These are phyloP conservation scores for Ectropis grisescens DNA, from an alignment of 1,140 invertebrate species.

Conservation along the genomic window DNA sequence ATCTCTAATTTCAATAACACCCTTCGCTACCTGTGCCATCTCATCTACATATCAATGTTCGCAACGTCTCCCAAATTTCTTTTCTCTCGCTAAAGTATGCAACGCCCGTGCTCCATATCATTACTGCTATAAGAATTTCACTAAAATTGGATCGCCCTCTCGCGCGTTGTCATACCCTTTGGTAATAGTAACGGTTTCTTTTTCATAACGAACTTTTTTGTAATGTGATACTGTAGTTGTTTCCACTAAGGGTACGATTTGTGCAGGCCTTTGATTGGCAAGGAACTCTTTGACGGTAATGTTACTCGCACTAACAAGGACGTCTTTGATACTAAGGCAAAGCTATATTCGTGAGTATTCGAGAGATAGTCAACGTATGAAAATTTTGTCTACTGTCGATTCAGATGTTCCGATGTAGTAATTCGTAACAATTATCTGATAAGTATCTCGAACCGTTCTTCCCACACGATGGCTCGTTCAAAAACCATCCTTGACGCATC, in stretches of 20 bases:
- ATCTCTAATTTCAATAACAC: slow-evolving; percentile 66
- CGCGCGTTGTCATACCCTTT: slow-evolving; percentile 51
- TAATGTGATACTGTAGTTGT: slow-evolving; percentile 60
- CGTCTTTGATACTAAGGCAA: slow-evolving; percentile 1
- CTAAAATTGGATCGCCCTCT: slow-evolving; percentile 57
- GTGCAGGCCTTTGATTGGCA: slow-evolving; percentile 33
- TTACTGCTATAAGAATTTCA: slow-evolving; percentile 42
- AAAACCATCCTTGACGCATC: slow-evolving; percentile 46
- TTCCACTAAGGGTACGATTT: slow-evolving; percentile 54
- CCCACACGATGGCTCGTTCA: slow-evolving; percentile 50
- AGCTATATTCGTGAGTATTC: slow-evolving; percentile 3
- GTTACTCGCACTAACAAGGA: slow-evolving; percentile 27
- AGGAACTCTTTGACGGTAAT: slow-evolving; percentile 31
- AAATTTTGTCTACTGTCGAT: slow-evolving; percentile 8
- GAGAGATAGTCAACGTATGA: slow-evolving; percentile 1
- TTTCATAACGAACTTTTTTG: slow-evolving; percentile 63
- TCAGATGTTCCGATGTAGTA: slow-evolving; percentile 34
- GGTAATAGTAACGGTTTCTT: slow-evolving; percentile 60
- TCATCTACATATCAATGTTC: slow-evolving; percentile 64
- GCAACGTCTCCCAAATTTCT: slow-evolving; percentile 50
- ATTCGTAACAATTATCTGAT: slow-evolving; percentile 67
- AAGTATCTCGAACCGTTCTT: slow-evolving; percentile 63
- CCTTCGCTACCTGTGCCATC: slow-evolving; percentile 55
- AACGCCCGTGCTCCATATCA: slow-evolving; percentile 57
- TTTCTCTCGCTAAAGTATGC: slow-evolving; percentile 58